These are phyloP conservation scores for Leptinotarsa texana DNA, from an alignment of 1,140 invertebrate species.

Conservation along the genomic window DNA sequence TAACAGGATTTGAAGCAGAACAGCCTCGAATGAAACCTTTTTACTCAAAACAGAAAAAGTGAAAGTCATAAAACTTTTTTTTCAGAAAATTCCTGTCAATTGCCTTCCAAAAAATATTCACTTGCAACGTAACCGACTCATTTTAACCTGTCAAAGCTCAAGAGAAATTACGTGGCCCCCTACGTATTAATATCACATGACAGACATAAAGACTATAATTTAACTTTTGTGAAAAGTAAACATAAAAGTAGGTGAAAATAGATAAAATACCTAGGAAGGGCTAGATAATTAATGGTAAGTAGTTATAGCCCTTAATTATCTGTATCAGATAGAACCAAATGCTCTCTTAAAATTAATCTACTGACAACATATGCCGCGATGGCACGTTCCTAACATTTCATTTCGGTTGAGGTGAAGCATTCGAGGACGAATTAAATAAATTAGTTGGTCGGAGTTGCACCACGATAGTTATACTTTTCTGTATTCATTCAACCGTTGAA, in stretches of 20 bases:
- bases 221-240: constrained; percentile 3
- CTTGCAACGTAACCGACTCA: no score
- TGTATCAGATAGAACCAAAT: constrained; percentile 43
- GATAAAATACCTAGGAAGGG: constrained; percentile 33
- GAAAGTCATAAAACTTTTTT: no score
- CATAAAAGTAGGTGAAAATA: constrained; percentile 34
- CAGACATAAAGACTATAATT: constrained; percentile 1
- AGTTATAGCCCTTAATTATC: constrained; percentile 37
- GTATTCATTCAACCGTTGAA: not conserved
- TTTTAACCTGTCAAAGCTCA: no score
- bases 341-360: constrained; percentile 38
- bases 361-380: constrained; percentile 28
- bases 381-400: not conserved
- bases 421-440: constrained; percentile 14
- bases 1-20: no score
- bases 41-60: no score
- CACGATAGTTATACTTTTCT: not conserved
- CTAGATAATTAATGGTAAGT: constrained; percentile 40
- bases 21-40: no score
- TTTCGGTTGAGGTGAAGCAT: constrained; percentile 8
- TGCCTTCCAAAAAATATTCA: no score
- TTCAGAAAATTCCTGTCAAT: no score
- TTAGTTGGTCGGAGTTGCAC: not conserved
- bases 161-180: not conserved
- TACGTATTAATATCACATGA: not conserved